Evolutionary conservation across 2,888 invertebrate genomes (phyloP).

Genomic region (Stegana nigrithorax): DNA sequence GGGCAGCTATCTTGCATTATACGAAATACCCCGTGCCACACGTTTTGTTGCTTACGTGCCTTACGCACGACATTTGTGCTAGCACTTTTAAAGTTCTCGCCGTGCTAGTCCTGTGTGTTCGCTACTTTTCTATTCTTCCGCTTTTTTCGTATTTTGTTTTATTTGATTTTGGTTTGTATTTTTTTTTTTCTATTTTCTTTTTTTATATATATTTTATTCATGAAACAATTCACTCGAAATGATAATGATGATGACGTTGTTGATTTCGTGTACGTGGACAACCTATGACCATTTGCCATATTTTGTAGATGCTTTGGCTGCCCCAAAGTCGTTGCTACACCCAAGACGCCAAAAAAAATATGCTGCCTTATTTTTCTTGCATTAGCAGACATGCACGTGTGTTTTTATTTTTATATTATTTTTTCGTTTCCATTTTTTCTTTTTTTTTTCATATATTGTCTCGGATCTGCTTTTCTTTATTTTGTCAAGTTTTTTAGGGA

Average conservation of each 20-base stretch:
- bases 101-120: neutral
- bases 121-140: neutral
- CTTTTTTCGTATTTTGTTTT: too few relatives aligned
- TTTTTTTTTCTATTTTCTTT: too few relatives aligned
- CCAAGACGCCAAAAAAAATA: neutral
- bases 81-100: too few relatives aligned
- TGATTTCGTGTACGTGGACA: constrained; percentile 2
- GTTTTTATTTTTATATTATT: neutral
- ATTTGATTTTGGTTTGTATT: too few relatives aligned
- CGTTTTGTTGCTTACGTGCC: neutral
- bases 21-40: neutral
- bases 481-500: neutral
- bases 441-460: too few relatives aligned
- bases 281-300: neutral
- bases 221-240: constrained; percentile 17
- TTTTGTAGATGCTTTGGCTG: neutral
- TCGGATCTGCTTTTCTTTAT: neutral
- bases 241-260: constrained; percentile 11
- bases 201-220: constrained; percentile 12
- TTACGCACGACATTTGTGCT: neutral
- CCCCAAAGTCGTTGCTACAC: too few relatives aligned
- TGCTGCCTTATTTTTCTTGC: neutral
- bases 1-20: neutral
- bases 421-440: neutral
- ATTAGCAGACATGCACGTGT: neutral